Base-by-base conservation (phyloP, 2,113 vertebrate species). In the Malurus cyaneus region DNA sequence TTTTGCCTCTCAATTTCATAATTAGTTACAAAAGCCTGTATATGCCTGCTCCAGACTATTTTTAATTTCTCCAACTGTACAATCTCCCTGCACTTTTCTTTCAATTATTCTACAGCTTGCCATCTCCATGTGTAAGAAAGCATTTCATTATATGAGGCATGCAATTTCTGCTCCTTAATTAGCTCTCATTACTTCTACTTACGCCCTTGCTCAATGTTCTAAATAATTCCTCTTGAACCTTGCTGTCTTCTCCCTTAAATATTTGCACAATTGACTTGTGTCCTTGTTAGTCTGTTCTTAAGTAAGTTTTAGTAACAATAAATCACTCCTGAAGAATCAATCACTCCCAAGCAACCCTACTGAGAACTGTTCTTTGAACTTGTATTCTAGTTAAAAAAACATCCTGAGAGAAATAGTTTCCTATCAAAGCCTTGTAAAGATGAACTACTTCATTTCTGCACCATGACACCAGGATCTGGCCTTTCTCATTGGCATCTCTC, bases 141-240 rank as follows among this genome's bases (percentile, higher is more conserved):
- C 9, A 57, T 57, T 93, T 81, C n/a, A 59, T 79, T 84, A 79
- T 2, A 81, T 14, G 46, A 79, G 28, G 41, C 13, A 18, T 50
- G 39, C 50, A 87, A 79, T 89, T 91, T 87, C 78, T 91, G 31
- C 50, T 93, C 66, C 70, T 87, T 94, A 95, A 89, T 89, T 94
- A 89, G 31, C 24, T 72, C 60, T 78, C 47, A 69, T 93, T 92
- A 82, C 62, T 69, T 72, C 81, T 57, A 61, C 53, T 89, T 80
- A 84, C 0, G 0, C 23, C 62, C 57, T 49, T 72, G 23, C 26
- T 89, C 50, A 12, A 80, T 49, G 12, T 69, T 57, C 70, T 81
- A 42, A 92, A 88, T 73, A 86, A 92, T 74, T 92, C 67, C 50
- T 88, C 79, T 62, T 80, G 76, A 92, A 80, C 36, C 52, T 70